Conservation (phyloP, 2,113 vertebrate species). For the Leptobrachium leishanense region DNA sequence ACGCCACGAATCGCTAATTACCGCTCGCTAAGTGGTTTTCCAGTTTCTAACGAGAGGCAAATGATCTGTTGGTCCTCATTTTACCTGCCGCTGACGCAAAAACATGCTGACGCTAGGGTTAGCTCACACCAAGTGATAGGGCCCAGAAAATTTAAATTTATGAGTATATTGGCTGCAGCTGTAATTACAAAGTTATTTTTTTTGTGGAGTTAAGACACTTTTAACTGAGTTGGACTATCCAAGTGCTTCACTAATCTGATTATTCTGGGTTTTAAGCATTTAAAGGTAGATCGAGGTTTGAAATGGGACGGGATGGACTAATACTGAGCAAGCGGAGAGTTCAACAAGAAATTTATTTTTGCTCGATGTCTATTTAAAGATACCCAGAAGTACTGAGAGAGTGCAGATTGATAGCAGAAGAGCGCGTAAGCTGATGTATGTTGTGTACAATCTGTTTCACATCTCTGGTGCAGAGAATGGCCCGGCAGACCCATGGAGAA, state of each 20-base stretch:
- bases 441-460: constrained; percentile 5
- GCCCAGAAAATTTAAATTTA: too few relatives aligned
- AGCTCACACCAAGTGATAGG: too few relatives aligned
- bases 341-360: not conserved
- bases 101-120: too few relatives aligned
- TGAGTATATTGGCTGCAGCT: too few relatives aligned
- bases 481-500: constrained; percentile 21
- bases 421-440: not conserved
- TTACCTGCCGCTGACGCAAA: too few relatives aligned
- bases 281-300: not conserved
- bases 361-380: not conserved
- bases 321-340: not conserved
- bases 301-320: not conserved
- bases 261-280: not conserved
- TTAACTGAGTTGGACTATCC: not conserved
- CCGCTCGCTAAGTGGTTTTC: too few relatives aligned
- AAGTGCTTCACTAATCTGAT: not conserved
- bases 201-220: too few relatives aligned
- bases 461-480: constrained; percentile 11
- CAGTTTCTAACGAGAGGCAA: too few relatives aligned
- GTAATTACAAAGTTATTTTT: too few relatives aligned
- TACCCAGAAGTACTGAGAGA: constrained; percentile 6
- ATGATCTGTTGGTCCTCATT: too few relatives aligned
- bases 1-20: too few relatives aligned
- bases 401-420: not conserved